Evolutionary conservation across 2,113 vertebrate species (phyloP).

Genomic region (Amphiprion percula): DNA sequence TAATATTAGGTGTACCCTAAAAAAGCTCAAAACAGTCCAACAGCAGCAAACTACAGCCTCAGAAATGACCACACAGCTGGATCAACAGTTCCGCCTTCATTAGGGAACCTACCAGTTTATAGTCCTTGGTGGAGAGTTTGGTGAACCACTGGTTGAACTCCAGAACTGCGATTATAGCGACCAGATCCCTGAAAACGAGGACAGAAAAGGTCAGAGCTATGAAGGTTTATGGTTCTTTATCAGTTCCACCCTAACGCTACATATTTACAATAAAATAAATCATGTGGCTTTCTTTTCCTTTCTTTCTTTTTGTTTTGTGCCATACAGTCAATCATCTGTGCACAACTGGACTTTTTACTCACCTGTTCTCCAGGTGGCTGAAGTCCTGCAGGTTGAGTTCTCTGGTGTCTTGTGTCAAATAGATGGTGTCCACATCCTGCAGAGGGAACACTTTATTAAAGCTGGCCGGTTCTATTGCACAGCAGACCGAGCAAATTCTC

Average conservation of each 20-base stretch:
- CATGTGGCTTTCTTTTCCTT: background rate
- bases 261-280: constrained; percentile 13
- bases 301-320: background rate
- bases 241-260: background rate
- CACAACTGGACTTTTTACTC: constrained; percentile 27
- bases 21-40: background rate
- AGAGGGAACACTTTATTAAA: constrained; percentile 15
- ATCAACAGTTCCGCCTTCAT: background rate
- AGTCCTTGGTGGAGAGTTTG: constrained; percentile 95
- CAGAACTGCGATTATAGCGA: constrained; percentile 95
- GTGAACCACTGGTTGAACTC: constrained; percentile 99
- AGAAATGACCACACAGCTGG: background rate
- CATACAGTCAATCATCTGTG: background rate
- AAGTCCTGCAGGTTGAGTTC: constrained; percentile 97
- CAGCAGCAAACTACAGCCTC: background rate
- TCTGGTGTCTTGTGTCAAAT: constrained; percentile 96
- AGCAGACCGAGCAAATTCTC: too few species aligned
- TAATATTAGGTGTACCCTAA: background rate
- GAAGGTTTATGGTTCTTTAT: too few species aligned
- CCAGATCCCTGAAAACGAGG: constrained; percentile 90
- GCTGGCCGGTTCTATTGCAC: background rate
- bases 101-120: constrained; percentile 88
- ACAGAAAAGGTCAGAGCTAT: constrained; percentile 18
- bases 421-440: constrained; percentile 98
- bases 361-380: constrained; percentile 98